Evolutionary conservation across 2,113 vertebrate species (phyloP), one percentile per base, ranked within the genome.

Genomic region (Gadus macrocephalus): DNA sequence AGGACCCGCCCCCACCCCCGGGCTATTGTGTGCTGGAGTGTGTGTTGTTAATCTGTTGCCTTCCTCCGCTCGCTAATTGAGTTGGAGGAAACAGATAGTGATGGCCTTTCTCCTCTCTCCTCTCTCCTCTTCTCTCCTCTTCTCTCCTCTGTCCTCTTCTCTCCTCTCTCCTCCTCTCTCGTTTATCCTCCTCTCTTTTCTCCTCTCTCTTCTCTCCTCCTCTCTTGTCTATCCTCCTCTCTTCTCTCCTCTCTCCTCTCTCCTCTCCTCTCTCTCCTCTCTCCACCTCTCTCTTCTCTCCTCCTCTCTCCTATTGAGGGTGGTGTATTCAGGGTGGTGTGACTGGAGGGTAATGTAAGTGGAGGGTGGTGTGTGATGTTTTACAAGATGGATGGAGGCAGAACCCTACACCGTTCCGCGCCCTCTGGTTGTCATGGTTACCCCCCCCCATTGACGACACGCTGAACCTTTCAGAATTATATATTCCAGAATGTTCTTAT

Each of bases 21-120:
- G 67, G 86, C 84, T 69, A 89, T 87, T 84, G 66, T 80, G 83
- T 83, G 78, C 83, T 87, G 80, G 76, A 78, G 73, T 73, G 84
- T 81, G 76, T 77, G 64, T 86, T 74, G 84, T 88, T 87, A 87
- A 90, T 91, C 82, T 81, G 75, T 17, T 59, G 67, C 70, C 31
- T 49, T 70, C 60, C 12, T 80, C 71, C 38, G 35, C 53, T 72
- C 80, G 90, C 90, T 91, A 91, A 92, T 90, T 90, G 87, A 91
- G 85, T 89, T 82, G 83, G 74, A 71, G 72, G 70, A 72, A 66
- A 15, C 59, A 25, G 22, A 25, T 1, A 25, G 22, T 25, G 22
- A 25, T 25, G 22, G 22, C 22, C 38, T 42, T 11, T 42, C 38
- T 42, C 38, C 38, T 42, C 38, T 42, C 38, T 42, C 38, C 38